phyloP scores from a whole-genome alignment of 2,888 invertebrate species.

The Mechanitis messenoides region DNA sequence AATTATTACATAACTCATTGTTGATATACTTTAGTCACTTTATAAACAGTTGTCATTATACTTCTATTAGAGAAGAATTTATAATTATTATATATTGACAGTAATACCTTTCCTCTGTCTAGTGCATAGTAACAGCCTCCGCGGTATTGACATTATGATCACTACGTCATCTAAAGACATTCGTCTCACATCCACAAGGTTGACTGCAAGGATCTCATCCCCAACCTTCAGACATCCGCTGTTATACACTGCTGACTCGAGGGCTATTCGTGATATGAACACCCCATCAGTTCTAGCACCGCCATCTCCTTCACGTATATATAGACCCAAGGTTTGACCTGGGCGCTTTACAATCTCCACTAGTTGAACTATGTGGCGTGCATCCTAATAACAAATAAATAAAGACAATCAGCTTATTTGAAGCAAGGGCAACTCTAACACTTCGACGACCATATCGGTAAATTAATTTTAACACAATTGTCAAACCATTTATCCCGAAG shows the following conservation, averaged over 20 bases:
- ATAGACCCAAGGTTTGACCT: constrained; percentile 97
- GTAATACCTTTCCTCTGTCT: constrained; percentile 84
- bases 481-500: neutral
- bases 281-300: constrained; percentile 96
- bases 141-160: constrained; percentile 99
- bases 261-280: constrained; percentile 93
- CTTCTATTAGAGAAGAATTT: neutral
- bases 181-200: constrained; percentile 96
- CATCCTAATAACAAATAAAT: constrained; percentile 70
- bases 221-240: constrained; percentile 98
- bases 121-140: constrained; percentile 94
- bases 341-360: constrained; percentile 99
- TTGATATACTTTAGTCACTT: too few species aligned
- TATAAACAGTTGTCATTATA: too few species aligned
- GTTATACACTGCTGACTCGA: constrained; percentile 97
- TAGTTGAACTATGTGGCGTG: constrained; percentile 88
- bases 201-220: constrained; percentile 98
- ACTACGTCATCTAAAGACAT: constrained; percentile 99
- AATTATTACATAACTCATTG: too few species aligned
- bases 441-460: neutral
- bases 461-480: neutral
- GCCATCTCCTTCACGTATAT: constrained; percentile 99
- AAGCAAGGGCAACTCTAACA: neutral
- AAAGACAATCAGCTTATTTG: neutral
- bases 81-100: neutral